phyloP scores from a whole-genome alignment of 2,888 invertebrate genomes.

The Chalcosyrphus nemorum region DNA sequence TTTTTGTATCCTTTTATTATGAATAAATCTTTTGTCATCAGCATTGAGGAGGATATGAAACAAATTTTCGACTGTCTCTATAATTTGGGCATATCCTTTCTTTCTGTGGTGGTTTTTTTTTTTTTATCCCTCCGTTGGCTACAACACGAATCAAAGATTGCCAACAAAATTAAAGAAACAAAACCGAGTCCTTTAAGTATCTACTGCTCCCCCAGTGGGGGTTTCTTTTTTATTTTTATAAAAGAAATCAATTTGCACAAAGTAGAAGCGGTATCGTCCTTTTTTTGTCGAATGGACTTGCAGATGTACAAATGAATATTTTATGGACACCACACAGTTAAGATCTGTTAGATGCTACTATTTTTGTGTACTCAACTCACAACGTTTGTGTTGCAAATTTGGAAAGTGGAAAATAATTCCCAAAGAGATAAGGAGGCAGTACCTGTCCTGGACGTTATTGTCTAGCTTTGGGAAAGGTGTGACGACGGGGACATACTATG shows the following conservation, averaged over 20 bases:
- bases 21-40: slow-evolving; percentile 66
- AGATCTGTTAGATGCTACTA: not conserved
- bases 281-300: slow-evolving; percentile 6
- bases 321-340: not conserved
- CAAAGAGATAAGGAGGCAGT: too few relatives aligned
- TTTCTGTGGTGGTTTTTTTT: too few relatives aligned
- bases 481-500: too few relatives aligned
- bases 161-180: slow-evolving; percentile 60
- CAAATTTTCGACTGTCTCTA: slow-evolving; percentile 56
- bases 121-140: not conserved
- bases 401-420: not conserved
- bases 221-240: not conserved
- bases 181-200: slow-evolving; percentile 25
- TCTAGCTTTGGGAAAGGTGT: too few relatives aligned
- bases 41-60: slow-evolving; percentile 54
- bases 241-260: slow-evolving; percentile 46
- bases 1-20: slow-evolving; percentile 31
- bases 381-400: not conserved
- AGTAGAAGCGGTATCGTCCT: slow-evolving; percentile 3
- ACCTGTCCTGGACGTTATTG: too few relatives aligned
- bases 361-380: not conserved
- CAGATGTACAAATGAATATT: slow-evolving; percentile 24
- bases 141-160: slow-evolving; percentile 51
- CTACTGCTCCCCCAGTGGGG: not conserved
- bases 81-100: slow-evolving; percentile 50